A percentile compares a stretch with the other conserved stretches of the same genome.
Evolutionary conservation across 2,797 vertebrate species (phyloP).

Genomic region (Anableps anableps): DNA sequence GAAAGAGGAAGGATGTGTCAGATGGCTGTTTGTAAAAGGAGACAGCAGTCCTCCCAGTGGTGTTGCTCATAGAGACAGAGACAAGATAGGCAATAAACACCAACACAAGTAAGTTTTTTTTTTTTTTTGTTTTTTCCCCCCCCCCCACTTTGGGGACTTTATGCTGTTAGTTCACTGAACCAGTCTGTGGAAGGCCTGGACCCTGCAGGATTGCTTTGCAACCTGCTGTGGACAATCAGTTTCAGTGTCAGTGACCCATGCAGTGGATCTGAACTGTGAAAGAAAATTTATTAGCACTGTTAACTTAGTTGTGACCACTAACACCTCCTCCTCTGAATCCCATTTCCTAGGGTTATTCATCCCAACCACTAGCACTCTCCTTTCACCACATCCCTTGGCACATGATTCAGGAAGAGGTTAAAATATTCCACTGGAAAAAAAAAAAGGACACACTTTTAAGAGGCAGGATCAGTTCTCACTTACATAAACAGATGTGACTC

Average conservation of each 20-base stretch:
- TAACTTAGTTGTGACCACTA: background rate
- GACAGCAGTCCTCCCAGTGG: background rate
- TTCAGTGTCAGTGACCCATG: background rate
- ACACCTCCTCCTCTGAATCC: background rate
- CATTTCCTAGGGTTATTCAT: background rate
- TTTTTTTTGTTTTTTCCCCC: background rate
- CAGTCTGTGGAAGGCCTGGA: background rate
- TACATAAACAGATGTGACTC: background rate
- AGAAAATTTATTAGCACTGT: background rate
- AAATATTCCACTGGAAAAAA: background rate
- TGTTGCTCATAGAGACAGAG: background rate
- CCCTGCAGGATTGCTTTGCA: background rate
- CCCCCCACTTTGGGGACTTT: background rate
- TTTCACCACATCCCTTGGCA: background rate
- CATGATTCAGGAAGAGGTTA: background rate
- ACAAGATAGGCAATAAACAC: background rate
- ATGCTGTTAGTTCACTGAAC: background rate
- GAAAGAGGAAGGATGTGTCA: background rate
- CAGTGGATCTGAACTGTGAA: background rate
- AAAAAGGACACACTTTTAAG: background rate
- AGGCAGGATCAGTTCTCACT: background rate
- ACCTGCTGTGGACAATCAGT: background rate
- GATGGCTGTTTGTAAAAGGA: background rate
- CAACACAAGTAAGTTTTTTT: background rate
- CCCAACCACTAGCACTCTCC: background rate